Base-by-base conservation (phyloP, 2,797 vertebrate genomes). In the Poecilia gillii region DNA sequence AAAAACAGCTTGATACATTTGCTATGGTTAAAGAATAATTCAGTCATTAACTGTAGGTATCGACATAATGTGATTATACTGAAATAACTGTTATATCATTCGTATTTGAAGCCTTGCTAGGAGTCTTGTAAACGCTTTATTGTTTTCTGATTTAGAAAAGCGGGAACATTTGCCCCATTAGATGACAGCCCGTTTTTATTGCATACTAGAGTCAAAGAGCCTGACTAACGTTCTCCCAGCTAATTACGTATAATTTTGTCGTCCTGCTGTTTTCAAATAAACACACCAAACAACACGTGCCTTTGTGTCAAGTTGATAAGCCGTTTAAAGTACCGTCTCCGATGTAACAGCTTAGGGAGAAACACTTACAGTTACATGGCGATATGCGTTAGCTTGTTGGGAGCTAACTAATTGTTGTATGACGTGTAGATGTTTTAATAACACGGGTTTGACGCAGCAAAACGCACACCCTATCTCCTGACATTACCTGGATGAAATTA, bases 361-460 rank as follows among this genome's bases (percentile, higher is more conserved):
- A 73, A 75, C 73, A 79, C 66, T 23, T 66, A 80, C 72, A 77
- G 53, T 77, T 79, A 20, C 31, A 78, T 8, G 43, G 72, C 77
- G 77, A n/a, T 9, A 3, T 43, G 39, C 12, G 86, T 81, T 80
- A 83, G 90, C 86, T 90, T 78, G 85, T 66, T 72, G 46, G 46
- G n/a, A 66, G 85, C 87, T 80, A 80, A 85, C 84, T 80, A 47
- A 23, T 57, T 73, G 53, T 64, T 74, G n/a, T n/a, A 66, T 59
- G 51, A 75, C 73, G 59, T 75, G 64, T 6, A 53, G 20, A 39
- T 6, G 74, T 76, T 81, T 4, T 59, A 77, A 51, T 6, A 4
- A 3, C 4, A 1, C 23, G 5, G 4, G 11, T 31, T 13, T 23
- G 20, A n/a, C 25, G 28, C 23, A 31, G 1, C 55, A 12, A 47